Base-by-base conservation (phyloP, 1,140 invertebrate species). In the Cydia strobilella region DNA sequence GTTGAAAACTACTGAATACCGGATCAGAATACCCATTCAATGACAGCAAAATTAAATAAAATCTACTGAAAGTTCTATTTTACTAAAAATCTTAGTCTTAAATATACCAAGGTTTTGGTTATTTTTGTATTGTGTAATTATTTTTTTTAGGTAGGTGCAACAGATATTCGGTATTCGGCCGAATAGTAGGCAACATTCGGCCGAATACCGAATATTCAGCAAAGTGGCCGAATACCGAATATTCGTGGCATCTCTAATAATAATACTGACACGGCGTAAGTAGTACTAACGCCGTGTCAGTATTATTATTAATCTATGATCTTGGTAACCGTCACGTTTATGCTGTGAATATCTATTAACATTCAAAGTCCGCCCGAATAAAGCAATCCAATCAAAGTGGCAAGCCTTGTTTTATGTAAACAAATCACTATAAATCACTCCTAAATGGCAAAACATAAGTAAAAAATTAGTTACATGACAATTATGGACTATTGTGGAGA, bases 371-470 rank as follows among this genome's bases (percentile, higher is more conserved):
- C 23, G 73, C 74, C 42, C 80, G 82, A 83, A 80, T 85, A 83
- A 86, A 79, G 79, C 83, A 85, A 89, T 87, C 80, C 80, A 81
- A 84, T 77, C 48, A 59, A 82, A 82, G 79, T 75, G 80, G 85
- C 84, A 86, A 85, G 80, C 74, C 86, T 84, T 89, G 86, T 90
- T 87, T 79, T 86, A 90, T 87, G 84, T 84, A 88, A 87, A 89
- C 83, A 82, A 85, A 15, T 75, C 76, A 77, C 80, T 79, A 84
- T 88, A 88, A 91, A 90, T 88, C 82, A 89, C 80, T 81, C 79
- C 75, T 80, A 82, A 90, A 90, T 87, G 84, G 85, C 82, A 85
- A 85, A 80, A 81, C 82, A 73, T 78, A 82, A 79, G 85, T 86
- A 86, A 86, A 72, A 89, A 82, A 84, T 80, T 80, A 85, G 77